Evolutionary conservation across 2,113 vertebrate genomes (phyloP).

Genomic region (Madoqua kirkii): DNA sequence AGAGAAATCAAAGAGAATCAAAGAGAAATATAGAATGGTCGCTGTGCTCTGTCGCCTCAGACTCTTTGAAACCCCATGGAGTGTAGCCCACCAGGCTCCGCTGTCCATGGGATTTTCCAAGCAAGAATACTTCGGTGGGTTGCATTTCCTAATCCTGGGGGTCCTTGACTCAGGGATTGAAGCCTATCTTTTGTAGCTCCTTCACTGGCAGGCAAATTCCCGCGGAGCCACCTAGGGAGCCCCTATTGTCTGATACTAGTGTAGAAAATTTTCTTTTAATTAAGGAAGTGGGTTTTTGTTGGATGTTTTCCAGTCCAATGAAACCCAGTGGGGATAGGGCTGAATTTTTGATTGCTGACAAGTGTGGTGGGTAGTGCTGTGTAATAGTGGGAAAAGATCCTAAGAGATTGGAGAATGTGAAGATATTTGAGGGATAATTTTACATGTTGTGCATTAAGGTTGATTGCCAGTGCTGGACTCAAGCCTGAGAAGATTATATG

Average conservation of each 20-base stretch:
- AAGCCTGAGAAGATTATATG: background rate
- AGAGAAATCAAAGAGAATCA: too few relatives aligned
- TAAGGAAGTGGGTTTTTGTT: background rate
- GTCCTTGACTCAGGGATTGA: background rate
- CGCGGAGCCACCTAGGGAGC: background rate
- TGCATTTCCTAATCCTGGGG: background rate
- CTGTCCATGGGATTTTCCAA: background rate
- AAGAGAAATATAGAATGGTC: background rate
- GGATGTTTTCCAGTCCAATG: background rate
- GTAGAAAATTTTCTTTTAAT: background rate
- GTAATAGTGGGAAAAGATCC: background rate
- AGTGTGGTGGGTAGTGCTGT: background rate
- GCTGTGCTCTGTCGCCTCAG: background rate
- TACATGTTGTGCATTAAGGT: background rate
- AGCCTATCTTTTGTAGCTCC: background rate
- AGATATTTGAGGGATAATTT: background rate
- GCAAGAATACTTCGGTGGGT: background rate
- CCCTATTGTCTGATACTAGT: background rate
- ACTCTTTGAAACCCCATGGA: background rate
- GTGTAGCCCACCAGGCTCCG: background rate
- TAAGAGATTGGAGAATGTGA: background rate
- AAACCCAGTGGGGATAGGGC: background rate
- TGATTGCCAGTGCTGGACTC: background rate
- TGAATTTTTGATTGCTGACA: background rate
- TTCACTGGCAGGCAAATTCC: background rate